phyloP scores from a whole-genome alignment of 2,797 vertebrate species.

The Diglossa cyanea region DNA sequence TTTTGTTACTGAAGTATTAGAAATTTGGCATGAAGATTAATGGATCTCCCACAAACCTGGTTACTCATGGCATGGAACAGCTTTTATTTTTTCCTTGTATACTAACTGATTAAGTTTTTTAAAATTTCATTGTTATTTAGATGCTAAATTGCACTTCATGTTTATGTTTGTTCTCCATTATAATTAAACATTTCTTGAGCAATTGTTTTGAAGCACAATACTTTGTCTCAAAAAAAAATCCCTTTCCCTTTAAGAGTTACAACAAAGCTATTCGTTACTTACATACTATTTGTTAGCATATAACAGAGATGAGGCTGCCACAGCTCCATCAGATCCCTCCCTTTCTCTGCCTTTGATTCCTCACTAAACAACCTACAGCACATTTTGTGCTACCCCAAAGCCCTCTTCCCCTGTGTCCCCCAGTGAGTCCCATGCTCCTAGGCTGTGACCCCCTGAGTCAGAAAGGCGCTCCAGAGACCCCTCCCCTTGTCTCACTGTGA shows the following conservation, averaged over 20 bases:
- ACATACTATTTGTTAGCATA: not conserved
- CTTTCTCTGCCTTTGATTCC: not conserved
- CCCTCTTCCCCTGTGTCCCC: rapidly evolving
- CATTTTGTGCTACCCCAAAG: not conserved
- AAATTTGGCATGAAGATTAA: not conserved
- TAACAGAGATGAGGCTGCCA: not conserved
- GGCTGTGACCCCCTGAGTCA: not conserved
- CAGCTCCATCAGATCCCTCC: not conserved
- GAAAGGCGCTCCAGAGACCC: rapidly evolving
- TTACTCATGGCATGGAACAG: not conserved
- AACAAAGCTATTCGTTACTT: not conserved
- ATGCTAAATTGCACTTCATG: not conserved
- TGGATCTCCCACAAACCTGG: not conserved
- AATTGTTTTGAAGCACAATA: not conserved
- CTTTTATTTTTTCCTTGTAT: not conserved
- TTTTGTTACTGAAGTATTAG: not conserved
- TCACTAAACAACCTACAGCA: not conserved
- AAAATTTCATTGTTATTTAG: not conserved
- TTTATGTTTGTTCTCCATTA: not conserved
- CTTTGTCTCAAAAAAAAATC: not conserved
- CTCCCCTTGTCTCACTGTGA: not conserved
- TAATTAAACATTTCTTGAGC: not conserved
- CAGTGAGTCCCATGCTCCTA: too few species aligned
- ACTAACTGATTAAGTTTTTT: not conserved
- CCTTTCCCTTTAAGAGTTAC: not conserved